Percentiles rank a stretch among this genome's conserved stretches.
Conservation (phyloP, 2,888 invertebrate species). For the Drosophila limbata region DNA sequence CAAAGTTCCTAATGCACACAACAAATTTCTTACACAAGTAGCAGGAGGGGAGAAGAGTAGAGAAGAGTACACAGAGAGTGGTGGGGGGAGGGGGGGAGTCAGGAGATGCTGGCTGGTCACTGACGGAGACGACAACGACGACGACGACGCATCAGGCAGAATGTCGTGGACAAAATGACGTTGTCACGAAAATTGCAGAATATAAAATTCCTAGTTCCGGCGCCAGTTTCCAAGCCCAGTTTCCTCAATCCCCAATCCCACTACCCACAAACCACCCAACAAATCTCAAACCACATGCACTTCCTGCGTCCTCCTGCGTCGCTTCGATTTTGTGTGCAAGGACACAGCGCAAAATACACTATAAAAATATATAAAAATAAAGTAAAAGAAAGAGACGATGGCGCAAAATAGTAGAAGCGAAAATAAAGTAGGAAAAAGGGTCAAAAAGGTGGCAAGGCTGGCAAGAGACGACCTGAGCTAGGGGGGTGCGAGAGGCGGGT, state of each 20-base stretch:
- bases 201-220: conserved; percentile 82
- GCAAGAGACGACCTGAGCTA: background rate
- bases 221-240: conserved; percentile 38
- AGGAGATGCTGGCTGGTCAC: conserved; percentile 45
- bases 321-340: conserved; percentile 78
- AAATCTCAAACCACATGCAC: conserved; percentile 67
- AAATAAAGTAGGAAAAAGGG: conserved; percentile 36
- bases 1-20: conserved; percentile 84
- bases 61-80: background rate
- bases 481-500: conserved; percentile 6
- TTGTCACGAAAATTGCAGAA: conserved; percentile 84
- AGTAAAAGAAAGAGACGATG: conserved; percentile 49
- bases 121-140: conserved; percentile 46
- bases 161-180: conserved; percentile 83
- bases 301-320: conserved; percentile 37
- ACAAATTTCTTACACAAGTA: conserved; percentile 78
- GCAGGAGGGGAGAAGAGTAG: background rate
- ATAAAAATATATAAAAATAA: conserved; percentile 70
- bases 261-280: conserved; percentile 22
- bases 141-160: conserved; percentile 76
- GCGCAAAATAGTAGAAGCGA: conserved; percentile 47
- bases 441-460: conserved; percentile 2
- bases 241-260: background rate
- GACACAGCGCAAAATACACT: conserved; percentile 72
- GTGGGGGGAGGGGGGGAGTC: background rate